These are phyloP conservation scores for Phasia obesa DNA, from an alignment of 2,888 invertebrate genomes.

Conservation along the genomic window DNA sequence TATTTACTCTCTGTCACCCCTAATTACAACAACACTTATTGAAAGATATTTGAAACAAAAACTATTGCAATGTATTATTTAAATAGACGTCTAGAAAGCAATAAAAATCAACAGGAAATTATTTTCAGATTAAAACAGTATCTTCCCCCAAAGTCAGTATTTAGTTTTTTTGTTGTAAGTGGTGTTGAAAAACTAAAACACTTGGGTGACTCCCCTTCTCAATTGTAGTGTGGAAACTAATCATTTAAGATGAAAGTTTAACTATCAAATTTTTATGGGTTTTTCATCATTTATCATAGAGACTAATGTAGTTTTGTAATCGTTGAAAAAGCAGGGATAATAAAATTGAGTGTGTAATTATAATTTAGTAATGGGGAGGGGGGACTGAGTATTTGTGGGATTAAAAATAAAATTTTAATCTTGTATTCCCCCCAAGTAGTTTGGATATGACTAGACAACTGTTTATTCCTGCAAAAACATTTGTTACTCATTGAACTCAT, in stretches of 20 bases:
- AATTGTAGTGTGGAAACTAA: background rate
- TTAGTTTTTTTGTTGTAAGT: background rate
- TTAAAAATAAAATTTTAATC: slow-evolving; percentile 23
- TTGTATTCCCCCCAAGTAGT: slow-evolving; percentile 13
- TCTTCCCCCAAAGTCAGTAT: background rate
- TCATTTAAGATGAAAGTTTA: slow-evolving; percentile 41
- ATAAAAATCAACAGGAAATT: slow-evolving; percentile 37
- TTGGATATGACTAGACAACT: background rate
- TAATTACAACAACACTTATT: slow-evolving; percentile 7
- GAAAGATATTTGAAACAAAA: slow-evolving; percentile 6
- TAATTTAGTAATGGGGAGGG: slow-evolving; percentile 10
- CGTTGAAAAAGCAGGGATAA: background rate
- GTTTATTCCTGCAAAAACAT: slow-evolving; percentile 36
- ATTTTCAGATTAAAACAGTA: slow-evolving; percentile 16
- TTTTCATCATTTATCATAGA: background rate
- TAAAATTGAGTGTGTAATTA: slow-evolving; percentile 1
- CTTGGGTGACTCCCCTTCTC: background rate
- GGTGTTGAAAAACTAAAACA: background rate
- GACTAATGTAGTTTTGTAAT: background rate
- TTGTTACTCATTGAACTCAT: slow-evolving; percentile 40
- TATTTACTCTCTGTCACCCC: slow-evolving; percentile 12
- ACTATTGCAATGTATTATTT: slow-evolving; percentile 33
- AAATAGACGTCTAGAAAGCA: slow-evolving; percentile 2
- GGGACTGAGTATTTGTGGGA: slow-evolving; percentile 1
- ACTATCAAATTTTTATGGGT: slow-evolving; percentile 23